A percentile compares a stretch with the other conserved stretches of the same genome.
Evolutionary conservation across 35 echinoderm and acorn worm species (phyloP).

Genomic region (Apostichopus parvimensis): DNA sequence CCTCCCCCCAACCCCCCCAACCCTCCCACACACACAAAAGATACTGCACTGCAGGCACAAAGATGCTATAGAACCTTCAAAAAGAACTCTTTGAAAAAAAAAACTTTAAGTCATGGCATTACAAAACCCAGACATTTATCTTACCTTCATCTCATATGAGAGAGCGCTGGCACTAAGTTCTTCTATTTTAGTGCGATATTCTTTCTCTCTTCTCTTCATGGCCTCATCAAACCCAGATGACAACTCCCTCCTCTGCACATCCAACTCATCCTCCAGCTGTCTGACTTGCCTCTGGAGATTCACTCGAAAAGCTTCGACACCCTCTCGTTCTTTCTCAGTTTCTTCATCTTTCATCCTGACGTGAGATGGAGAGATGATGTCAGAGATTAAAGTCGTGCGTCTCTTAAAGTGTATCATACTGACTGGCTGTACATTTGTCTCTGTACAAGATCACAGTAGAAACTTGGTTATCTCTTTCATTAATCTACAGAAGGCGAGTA

Average conservation of each 20-base stretch:
- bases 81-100: too few species aligned
- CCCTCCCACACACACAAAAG: too few species aligned
- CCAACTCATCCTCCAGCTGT: conserved; percentile 89
- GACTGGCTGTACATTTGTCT: too few species aligned
- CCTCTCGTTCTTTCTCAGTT: conserved; percentile 69
- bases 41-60: too few species aligned
- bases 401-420: neutral
- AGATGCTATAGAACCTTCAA: too few species aligned
- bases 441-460: too few species aligned
- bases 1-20: too few species aligned
- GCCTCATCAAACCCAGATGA: conserved; percentile 87
- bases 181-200: conserved; percentile 76
- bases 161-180: conserved; percentile 75
- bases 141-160: conserved; percentile 96
- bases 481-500: neutral
- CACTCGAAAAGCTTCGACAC: conserved; percentile 65
- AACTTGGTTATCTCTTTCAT: neutral
- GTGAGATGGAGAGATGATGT: neutral
- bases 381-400: too few species aligned
- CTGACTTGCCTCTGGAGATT: conserved; percentile 75
- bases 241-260: conserved; percentile 86
- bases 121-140: neutral
- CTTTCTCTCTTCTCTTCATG: conserved; percentile 77
- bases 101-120: too few species aligned
- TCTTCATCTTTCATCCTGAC: conserved; percentile 83